Evolutionary conservation across 2,797 vertebrate species (phyloP).

Genomic region (Myotis daubentonii): DNA sequence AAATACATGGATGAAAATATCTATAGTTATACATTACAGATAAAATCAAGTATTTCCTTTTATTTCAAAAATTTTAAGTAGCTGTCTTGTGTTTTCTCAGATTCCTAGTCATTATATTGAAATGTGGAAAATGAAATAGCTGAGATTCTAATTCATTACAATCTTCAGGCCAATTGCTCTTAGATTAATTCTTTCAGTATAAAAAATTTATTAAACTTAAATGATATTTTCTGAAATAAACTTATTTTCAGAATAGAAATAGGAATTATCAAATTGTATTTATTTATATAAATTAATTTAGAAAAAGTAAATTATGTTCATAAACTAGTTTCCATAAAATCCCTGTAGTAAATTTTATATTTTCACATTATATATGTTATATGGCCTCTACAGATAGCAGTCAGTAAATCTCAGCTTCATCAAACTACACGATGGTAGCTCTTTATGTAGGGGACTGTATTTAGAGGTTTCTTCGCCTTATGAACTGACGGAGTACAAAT

Average conservation of each 20-base stretch:
- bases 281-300: slow-evolving; percentile 1
- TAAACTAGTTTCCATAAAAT: not conserved
- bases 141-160: slow-evolving; percentile 14
- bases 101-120: slow-evolving; percentile 5
- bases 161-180: not conserved
- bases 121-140: not conserved
- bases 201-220: not conserved
- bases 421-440: not conserved
- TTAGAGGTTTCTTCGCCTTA: slow-evolving; percentile 62
- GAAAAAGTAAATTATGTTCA: not conserved
- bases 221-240: slow-evolving; percentile 15
- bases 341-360: not conserved
- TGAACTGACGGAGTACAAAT: slow-evolving; percentile 45
- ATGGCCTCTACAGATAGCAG: not conserved
- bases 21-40: not conserved
- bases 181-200: not conserved
- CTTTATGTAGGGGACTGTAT: slow-evolving; percentile 25
- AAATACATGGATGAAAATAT: not conserved
- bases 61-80: slow-evolving; percentile 44
- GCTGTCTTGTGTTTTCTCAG: slow-evolving; percentile 26
- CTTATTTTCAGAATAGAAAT: slow-evolving; percentile 9
- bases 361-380: slow-evolving; percentile 34
- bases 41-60: slow-evolving; percentile 26
- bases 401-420: slow-evolving; percentile 15
- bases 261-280: not conserved